Conservation (phyloP, 1,140 invertebrate species). For the Drosophila jambulina region DNA sequence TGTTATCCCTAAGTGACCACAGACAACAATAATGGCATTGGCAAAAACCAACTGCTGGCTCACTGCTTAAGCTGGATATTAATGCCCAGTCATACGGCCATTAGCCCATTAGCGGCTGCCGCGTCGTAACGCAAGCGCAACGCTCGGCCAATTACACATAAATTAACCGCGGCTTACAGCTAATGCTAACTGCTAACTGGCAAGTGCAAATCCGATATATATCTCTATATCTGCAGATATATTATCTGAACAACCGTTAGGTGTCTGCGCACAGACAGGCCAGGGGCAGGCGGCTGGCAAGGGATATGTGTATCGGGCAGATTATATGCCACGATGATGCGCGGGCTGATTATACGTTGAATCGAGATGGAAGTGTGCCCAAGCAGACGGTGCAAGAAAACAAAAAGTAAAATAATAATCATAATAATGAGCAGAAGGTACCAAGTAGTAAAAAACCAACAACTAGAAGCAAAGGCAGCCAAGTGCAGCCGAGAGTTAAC, state of each 20-base stretch:
- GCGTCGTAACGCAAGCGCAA: constrained; percentile 69
- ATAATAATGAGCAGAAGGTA: constrained; percentile 68
- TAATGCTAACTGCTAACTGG: constrained; percentile 39
- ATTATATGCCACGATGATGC: constrained; percentile 68
- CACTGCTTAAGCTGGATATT: constrained; percentile 55
- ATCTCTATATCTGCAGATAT: constrained; percentile 23
- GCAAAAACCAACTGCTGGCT: constrained; percentile 38
- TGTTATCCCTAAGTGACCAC: constrained; percentile 32
- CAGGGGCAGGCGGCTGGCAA: constrained; percentile 24
- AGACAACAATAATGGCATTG: constrained; percentile 30
- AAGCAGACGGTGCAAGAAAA: constrained; percentile 45
- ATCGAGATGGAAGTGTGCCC: constrained; percentile 57
- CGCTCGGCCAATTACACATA: constrained; percentile 80
- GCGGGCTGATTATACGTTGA: constrained; percentile 71
- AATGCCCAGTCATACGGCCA: constrained; percentile 61
- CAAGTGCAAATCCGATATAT: constrained; percentile 40
- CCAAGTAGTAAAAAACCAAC: constrained; percentile 13
- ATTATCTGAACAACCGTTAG: constrained; percentile 72
- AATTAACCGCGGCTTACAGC: constrained; percentile 74
- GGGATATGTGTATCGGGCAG: constrained; percentile 35
- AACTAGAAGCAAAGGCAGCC: constrained; percentile 47
- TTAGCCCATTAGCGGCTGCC: constrained; percentile 55
- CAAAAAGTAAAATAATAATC: constrained; percentile 59
- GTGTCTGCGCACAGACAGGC: constrained; percentile 52
- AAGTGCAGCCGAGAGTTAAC: constrained; percentile 77